Base-by-base conservation (phyloP, 2,888 invertebrate species). In the Phragmatobia fuliginosa region DNA sequence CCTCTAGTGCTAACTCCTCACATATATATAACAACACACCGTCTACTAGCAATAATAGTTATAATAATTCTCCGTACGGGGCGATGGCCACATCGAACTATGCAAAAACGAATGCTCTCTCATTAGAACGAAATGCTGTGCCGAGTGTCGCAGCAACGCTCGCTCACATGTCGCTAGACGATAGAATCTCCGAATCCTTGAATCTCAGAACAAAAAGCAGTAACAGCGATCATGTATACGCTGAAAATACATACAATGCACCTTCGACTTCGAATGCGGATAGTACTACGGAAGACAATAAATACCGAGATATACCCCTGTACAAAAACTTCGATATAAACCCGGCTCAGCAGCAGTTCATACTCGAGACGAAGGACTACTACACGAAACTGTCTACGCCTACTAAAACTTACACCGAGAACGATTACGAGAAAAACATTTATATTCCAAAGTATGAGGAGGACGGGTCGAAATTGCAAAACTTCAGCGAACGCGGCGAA, bases 101-200 rank as follows among this genome's bases (percentile, higher is more conserved):
- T 73, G 77, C 86, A 7, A 90, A 85, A 76, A 82, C 85, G n/a
- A 89, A 87, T 67, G 77, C 85, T 72, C 85, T 90, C 72, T 86
- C 88, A 4, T 65, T 86, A 61, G 90, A 90, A 82, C 85, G 85
- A 67, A 89, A 87, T 61, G 45, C 62, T 67, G 69, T 78, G 14
- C 83, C 87, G 2, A 85, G 77, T 61, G 72, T 90, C 3, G 74
- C 84, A 1, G 81, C 84, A 16, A 81, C 90, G 0, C 64, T 94
- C 66, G 87, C 91, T 8, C 84, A 90, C 66, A 91, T 94, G 91
- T 95, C 95, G 65, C 85, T 95, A 72, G 95, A 95, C 80, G 95
- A 95, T 76, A 89, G 90, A 89, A 94, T 95, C 75, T 95, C 95
- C 0, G 93, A 93, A 87, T 95, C 95, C 8, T 77, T 95, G 81